These are phyloP conservation scores for Eurystomus glaucurus DNA, from an alignment of 2,797 vertebrate species.

Conservation along the genomic window DNA sequence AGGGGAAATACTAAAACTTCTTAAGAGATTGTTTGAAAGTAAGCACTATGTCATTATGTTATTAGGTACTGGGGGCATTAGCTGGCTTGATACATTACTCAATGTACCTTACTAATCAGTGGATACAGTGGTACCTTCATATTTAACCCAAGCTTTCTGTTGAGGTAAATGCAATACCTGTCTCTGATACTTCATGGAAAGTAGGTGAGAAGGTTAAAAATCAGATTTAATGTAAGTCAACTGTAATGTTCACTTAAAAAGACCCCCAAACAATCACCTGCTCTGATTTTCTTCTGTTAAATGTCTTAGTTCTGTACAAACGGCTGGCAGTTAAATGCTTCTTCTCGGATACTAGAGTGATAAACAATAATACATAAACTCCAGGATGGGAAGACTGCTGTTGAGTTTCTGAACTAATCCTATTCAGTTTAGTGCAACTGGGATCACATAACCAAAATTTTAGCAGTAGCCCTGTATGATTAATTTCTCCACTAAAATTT, in stretches of 20 bases:
- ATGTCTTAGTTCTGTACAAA: not conserved
- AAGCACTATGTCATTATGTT: not conserved
- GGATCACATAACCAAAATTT: not conserved
- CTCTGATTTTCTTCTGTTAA: not conserved
- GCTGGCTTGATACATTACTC: not conserved
- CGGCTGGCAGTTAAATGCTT: not conserved
- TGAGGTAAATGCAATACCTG: not conserved
- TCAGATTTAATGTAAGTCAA: not conserved
- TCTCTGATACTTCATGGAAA: not conserved
- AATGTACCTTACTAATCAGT: not conserved
- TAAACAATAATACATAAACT: not conserved
- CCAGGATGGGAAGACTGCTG: not conserved
- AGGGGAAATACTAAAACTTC: not conserved
- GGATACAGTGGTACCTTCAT: not conserved
- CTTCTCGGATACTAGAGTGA: not conserved
- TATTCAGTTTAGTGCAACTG: not conserved
- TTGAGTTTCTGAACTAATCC: not conserved
- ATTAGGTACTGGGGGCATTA: not conserved
- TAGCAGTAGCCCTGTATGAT: not conserved
- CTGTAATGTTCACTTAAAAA: not conserved
- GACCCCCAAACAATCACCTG: not conserved
- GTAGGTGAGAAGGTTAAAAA: not conserved
- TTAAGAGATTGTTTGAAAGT: not conserved
- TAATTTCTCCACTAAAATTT: slow-evolving; percentile 21
- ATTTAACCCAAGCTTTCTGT: not conserved